Evolutionary conservation across 2,888 invertebrate genomes (phyloP).

Genomic region (Caenorhabditis sp.): DNA sequence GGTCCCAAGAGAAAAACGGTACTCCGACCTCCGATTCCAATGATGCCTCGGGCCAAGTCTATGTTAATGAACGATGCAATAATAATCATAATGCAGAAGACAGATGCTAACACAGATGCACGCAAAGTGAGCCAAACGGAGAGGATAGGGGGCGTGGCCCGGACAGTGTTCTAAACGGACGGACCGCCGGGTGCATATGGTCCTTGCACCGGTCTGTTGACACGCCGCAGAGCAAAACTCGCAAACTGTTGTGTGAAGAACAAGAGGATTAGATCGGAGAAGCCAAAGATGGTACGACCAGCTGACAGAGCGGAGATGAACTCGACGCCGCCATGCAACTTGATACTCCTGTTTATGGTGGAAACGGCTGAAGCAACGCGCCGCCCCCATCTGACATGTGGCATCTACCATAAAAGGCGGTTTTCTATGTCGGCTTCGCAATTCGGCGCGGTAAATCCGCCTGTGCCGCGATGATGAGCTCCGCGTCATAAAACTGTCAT

Average conservation of each 20-base stretch:
- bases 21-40: background rate
- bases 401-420: conserved; percentile 31
- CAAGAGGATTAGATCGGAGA: conserved; percentile 47
- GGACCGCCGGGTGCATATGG: conserved; percentile 35
- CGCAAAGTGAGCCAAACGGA: conserved; percentile 34
- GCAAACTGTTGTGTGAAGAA: conserved; percentile 55
- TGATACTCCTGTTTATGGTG: conserved; percentile 49
- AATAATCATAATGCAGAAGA: conserved; percentile 58
- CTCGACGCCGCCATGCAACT: conserved; percentile 31
- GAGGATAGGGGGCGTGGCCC: conserved; percentile 21
- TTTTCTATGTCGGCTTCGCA: conserved; percentile 19
- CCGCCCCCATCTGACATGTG: conserved; percentile 19
- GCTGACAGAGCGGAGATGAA: conserved; percentile 48
- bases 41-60: conserved; percentile 29
- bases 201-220: conserved; percentile 46
- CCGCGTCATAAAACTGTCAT: conserved; percentile 5
- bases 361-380: conserved; percentile 6
- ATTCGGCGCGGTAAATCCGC: conserved; percentile 40
- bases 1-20: conserved; percentile 47
- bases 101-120: conserved; percentile 67
- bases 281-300: conserved; percentile 30
- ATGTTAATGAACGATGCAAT: conserved; percentile 64
- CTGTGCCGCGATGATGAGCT: conserved; percentile 27
- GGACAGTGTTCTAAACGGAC: conserved; percentile 30
- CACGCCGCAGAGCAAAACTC: conserved; percentile 15